Evolutionary conservation across 1,140 invertebrate species (phyloP).

Genomic region (Apis cerana): DNA sequence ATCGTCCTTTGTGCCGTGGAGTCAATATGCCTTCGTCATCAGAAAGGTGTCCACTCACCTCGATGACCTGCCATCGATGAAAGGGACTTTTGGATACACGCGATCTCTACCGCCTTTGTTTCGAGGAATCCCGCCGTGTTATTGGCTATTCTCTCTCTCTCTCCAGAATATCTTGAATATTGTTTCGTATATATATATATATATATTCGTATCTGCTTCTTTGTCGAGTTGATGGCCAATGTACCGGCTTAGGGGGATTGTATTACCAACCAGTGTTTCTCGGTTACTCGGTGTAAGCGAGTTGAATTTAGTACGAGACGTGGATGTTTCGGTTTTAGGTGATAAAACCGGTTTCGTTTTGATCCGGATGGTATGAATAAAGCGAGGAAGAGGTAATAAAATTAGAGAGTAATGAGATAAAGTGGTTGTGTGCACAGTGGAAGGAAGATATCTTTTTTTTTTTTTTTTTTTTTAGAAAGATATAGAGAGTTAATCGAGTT

Average conservation of each 20-base stretch:
- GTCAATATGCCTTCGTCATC: conserved; percentile 60
- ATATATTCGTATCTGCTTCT: neutral
- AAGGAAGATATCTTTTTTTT: too few species aligned
- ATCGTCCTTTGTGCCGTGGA: conserved; percentile 60
- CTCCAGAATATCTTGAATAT: neutral
- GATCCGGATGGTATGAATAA: neutral
- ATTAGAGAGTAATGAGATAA: too few species aligned
- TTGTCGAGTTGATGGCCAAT: neutral
- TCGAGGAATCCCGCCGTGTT: conserved; percentile 9
- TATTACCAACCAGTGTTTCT: neutral
- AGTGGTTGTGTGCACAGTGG: too few species aligned
- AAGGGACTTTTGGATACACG: conserved; percentile 24
- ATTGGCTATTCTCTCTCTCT: conserved; percentile 11
- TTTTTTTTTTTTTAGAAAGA: too few species aligned
- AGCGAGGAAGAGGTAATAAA: too few species aligned
- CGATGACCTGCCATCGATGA: conserved; percentile 36
- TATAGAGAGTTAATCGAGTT: neutral
- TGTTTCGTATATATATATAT: neutral
- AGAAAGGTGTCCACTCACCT: conserved; percentile 43
- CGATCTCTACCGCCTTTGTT: neutral
- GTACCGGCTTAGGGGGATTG: neutral
- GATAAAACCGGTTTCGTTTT: neutral
- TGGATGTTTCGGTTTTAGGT: too few species aligned
- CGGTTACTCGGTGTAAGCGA: neutral
- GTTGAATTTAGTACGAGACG: neutral